phyloP scores from a whole-genome alignment of 2,888 invertebrate species.

The Heliconius ethilla region DNA sequence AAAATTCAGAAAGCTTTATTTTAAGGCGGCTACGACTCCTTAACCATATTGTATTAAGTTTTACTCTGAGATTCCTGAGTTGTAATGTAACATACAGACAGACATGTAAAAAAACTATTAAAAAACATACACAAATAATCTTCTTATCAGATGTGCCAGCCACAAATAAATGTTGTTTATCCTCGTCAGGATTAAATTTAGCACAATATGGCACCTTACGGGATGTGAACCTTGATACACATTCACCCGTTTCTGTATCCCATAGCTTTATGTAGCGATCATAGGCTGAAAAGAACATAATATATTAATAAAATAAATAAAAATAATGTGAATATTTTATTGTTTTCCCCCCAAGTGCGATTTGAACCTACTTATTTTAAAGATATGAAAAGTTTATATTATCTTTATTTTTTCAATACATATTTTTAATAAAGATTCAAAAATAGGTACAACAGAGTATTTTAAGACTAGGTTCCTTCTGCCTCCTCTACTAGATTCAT shows the following conservation, averaged over 20 bases:
- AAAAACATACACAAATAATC: constrained; percentile 92
- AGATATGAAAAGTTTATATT: no score
- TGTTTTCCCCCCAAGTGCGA: neutral
- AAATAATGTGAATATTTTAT: neutral
- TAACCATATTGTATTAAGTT: no score
- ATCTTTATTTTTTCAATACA: no score
- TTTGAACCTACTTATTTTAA: neutral
- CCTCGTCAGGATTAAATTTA: constrained; percentile 98
- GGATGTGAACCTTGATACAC: constrained; percentile 93
- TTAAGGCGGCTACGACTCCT: no score
- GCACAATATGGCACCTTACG: constrained; percentile 99
- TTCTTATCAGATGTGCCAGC: constrained; percentile 99
- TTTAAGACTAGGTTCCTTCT: no score
- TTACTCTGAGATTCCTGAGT: no score
- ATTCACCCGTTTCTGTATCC: constrained; percentile 98
- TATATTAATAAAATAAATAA: neutral
- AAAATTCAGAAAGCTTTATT: no score
- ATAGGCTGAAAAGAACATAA: constrained; percentile 82
- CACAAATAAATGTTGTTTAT: constrained; percentile 98
- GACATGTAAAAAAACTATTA: no score
- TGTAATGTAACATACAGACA: no score
- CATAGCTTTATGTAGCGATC: constrained; percentile 98
- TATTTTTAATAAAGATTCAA: no score
- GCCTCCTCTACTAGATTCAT: no score
- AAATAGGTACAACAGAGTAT: no score